These are phyloP conservation scores for Sinocyclocheilus anshuiensis DNA, from an alignment of 2,113 vertebrate genomes.

Conservation along the genomic window DNA sequence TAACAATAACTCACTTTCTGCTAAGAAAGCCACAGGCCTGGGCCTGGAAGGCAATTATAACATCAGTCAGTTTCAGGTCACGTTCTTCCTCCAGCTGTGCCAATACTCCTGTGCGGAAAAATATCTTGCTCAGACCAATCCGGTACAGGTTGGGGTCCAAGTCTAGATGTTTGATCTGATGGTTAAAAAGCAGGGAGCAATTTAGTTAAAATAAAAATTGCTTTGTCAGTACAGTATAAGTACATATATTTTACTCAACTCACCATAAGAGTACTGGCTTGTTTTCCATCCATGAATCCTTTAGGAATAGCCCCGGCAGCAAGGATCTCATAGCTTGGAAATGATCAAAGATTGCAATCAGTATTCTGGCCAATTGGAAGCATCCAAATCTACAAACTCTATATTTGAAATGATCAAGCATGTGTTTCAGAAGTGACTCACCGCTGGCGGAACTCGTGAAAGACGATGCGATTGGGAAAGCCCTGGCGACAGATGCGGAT, in stretches of 20 bases:
- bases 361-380: not conserved
- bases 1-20: constrained; percentile 83
- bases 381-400: not conserved
- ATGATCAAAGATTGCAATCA: not conserved
- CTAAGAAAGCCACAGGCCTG: constrained; percentile 87
- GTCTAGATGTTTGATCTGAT: constrained; percentile 90
- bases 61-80: constrained; percentile 91
- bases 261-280: constrained; percentile 92
- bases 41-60: constrained; percentile 93
- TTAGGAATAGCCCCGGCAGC: constrained; percentile 90
- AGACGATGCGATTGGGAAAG: constrained; percentile 95
- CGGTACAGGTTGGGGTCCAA: constrained; percentile 93
- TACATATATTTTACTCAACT: constrained; percentile 56
- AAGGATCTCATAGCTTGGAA: constrained; percentile 90
- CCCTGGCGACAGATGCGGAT: constrained; percentile 96
- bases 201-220: not conserved
- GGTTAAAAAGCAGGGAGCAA: not conserved
- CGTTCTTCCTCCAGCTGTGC: constrained; percentile 96
- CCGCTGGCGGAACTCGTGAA: constrained; percentile 97
- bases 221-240: not conserved
- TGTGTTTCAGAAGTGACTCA: constrained; percentile 59
- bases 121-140: constrained; percentile 96
- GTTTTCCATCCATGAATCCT: constrained; percentile 98
- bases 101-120: constrained; percentile 95
- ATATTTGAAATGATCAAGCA: not conserved